Conservation (phyloP, 92 coral and sea anemone genomes). For the Palythoa heliodiscus region DNA sequence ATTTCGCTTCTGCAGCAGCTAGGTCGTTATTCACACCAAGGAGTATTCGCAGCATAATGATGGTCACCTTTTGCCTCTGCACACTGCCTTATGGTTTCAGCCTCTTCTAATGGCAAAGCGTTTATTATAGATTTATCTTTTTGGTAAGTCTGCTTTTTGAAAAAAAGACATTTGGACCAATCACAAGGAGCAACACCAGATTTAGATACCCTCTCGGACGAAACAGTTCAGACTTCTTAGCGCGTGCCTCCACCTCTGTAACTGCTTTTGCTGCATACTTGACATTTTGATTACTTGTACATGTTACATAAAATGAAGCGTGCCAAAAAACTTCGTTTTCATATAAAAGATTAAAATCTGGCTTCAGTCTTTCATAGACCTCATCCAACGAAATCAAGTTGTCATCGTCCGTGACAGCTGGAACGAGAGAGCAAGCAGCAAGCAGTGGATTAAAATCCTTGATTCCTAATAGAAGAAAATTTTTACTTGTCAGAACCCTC, state of each 20-base stretch:
- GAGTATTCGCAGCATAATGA: background rate
- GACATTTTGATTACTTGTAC: constrained; percentile 52
- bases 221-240: background rate
- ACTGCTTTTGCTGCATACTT: constrained; percentile 34
- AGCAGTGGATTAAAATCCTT: background rate
- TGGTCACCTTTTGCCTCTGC: constrained; percentile 31
- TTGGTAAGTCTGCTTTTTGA: constrained; percentile 32
- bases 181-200: constrained; percentile 30
- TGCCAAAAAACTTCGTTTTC: constrained; percentile 56
- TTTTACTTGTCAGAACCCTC: no score
- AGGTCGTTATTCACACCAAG: background rate
- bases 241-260: constrained; percentile 2
- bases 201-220: background rate
- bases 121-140: constrained; percentile 11
- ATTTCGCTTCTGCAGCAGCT: background rate
- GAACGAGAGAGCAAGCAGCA: background rate
- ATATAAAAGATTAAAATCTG: constrained; percentile 18
- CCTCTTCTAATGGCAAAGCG: constrained; percentile 22
- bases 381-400: constrained; percentile 50
- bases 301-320: constrained; percentile 52
- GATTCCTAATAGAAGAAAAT: no score
- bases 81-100: constrained; percentile 7
- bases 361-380: constrained; percentile 43
- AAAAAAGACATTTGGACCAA: constrained; percentile 46
- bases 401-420: background rate